Base-by-base conservation (phyloP, 2,113 vertebrate genomes). In the Limanda limanda region DNA sequence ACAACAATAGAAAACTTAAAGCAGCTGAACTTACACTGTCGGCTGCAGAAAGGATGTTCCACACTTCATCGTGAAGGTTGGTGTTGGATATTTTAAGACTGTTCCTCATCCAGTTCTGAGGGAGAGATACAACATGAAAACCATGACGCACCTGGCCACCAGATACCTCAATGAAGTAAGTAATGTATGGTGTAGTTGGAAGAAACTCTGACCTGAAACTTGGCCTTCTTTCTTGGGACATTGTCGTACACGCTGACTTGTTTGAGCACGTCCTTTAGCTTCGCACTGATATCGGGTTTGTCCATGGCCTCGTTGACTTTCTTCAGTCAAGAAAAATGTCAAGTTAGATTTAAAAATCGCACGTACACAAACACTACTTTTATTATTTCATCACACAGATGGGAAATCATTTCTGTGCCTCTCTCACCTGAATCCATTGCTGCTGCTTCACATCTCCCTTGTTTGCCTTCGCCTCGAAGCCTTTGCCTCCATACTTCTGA, bases 91-190 rank as follows among this genome's bases (percentile, higher is more conserved):
- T 94, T 82, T 88, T 97, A 56, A 99, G 91, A 85, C 97, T 97
- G 93, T 98, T 99, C 87, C 90, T 95, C 95, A 99, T 98, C 98
- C 98, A 99, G 74, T 99, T 99, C 98, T 99, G 65, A 51, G 18
- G 24, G 40, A 51, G 27, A 59, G 0, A 25, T 1, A 1, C 47
- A 56, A n/a, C 31, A 21, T 10, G 5, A 57, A n/a, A 35, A 57
- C 6, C 6, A 73, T 69, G 9, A 74, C 3, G 58, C 15, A 18
- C 17, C 23, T 31, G 3, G 23, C 18, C 3, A 35, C 37, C 25
- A 61, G n/a, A 24, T 0, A n/a, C 8, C 23, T 65, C 2, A 54
- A 56, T 14, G 25, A 57, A 42, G 68, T 2, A 15, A 10, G 2
- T 15, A 18, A 60, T n/a, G 2, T 15, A 4, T 11, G 3, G 13